Conservation (phyloP, 1,140 invertebrate genomes). For the Arion vulgaris region DNA sequence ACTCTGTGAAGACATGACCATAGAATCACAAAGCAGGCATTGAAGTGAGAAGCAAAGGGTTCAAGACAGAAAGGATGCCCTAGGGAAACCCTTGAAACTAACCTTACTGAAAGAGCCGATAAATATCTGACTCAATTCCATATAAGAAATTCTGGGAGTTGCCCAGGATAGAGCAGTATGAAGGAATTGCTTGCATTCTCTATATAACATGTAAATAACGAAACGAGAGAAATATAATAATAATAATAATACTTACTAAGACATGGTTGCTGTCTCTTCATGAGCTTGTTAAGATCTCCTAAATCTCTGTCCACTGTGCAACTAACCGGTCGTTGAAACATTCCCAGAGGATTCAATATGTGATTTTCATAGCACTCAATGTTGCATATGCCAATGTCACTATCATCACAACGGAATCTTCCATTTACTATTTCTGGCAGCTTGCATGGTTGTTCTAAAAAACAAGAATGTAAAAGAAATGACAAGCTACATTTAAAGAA, state of each 20-base stretch:
- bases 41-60: no score
- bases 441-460: constrained; percentile 54
- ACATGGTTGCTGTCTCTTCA: constrained; percentile 55
- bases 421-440: constrained; percentile 56
- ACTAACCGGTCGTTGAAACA: constrained; percentile 51
- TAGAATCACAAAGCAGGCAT: no score
- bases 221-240: no score
- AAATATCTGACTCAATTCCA: no score
- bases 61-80: no score
- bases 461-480: neutral
- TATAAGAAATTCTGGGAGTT: no score
- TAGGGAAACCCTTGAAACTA: no score
- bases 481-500: neutral
- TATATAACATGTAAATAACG: no score
- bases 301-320: constrained; percentile 50
- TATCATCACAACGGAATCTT: constrained; percentile 49
- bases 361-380: constrained; percentile 52
- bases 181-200: no score
- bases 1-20: no score
- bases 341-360: constrained; percentile 52
- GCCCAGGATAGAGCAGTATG: no score
- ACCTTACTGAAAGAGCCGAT: no score
- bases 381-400: constrained; percentile 40
- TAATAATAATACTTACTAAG: constrained; percentile 56
- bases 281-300: constrained; percentile 44